Base-by-base conservation (phyloP, 1,140 invertebrate species). In the Drosophila ficusphila region DNA sequence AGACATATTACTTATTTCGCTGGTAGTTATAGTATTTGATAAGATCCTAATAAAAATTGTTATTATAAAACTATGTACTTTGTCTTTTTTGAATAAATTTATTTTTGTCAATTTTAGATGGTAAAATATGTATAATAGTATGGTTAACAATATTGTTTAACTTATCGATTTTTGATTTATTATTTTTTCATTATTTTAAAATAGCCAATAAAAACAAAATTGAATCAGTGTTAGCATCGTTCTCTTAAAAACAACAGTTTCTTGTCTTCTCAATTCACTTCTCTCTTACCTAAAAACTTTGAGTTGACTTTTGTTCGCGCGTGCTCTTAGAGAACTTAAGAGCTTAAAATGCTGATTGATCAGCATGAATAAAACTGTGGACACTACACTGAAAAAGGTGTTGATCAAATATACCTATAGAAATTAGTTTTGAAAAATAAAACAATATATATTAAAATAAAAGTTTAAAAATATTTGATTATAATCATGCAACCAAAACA, bases 261-360 rank as follows among this genome's bases (percentile, higher is more conserved):
- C 25, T 29, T 27, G 1, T 5, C 8, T 7, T 27, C 0, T 2
- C 0, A 18, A 0, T n/a, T 1, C 2, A 12, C 11, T 14, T 34
- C 14, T 21, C 58, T 61, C 58, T 61, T 41, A 2, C 0, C 11
- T 29, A 1, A 23, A 25, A 41, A 34, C 8, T 60, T 19, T 23
- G 1, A 11, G n/a, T 31, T 64, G 8, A 12, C 8, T 39, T 49
- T 31, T 31, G 18, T 23, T 39, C 18, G 41, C 1, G 7, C 11
- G 9, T 4, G 8, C 1, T 4, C 62, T 16, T 49, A n/a, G 14
- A 25, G 4, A 19, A 11, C 14, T 16, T n/a, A 21, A 56, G 44
- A n/a, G 14, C 27, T 6, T 36, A 31, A 14, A 33, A 19, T 60
- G 18, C 21, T 65, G 34, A 65, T 64, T 41, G 33, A 67, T 65